These are phyloP conservation scores for Nothoprocta perdicaria DNA, from an alignment of 2,113 vertebrate species.

Conservation along the genomic window DNA sequence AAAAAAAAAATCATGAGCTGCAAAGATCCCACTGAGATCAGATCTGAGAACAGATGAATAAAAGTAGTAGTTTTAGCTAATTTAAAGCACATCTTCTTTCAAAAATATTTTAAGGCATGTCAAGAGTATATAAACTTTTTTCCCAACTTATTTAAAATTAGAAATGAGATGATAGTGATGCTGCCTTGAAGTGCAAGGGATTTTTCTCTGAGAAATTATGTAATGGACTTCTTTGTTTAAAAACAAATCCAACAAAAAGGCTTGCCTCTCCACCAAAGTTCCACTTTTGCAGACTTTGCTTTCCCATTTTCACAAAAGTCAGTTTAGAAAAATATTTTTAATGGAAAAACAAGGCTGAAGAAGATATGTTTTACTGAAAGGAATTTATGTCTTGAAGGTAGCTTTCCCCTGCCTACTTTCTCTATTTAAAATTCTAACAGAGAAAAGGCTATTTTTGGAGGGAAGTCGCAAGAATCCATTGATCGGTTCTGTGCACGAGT, in stretches of 20 bases:
- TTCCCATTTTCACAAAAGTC: background rate
- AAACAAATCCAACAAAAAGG: background rate
- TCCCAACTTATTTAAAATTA: background rate
- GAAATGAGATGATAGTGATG: background rate
- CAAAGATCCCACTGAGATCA: background rate
- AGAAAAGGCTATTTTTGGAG: background rate
- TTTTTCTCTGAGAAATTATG: background rate
- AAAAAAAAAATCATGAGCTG: background rate
- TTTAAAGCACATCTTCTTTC: background rate
- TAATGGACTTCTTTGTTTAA: background rate
- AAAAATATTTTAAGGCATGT: background rate
- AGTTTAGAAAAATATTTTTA: background rate
- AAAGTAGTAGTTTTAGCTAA: background rate
- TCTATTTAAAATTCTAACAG: background rate
- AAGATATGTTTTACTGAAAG: background rate
- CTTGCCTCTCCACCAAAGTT: background rate
- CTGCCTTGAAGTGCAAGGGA: background rate
- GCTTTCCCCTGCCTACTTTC: background rate
- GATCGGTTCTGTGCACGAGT: background rate
- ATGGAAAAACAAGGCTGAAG: background rate
- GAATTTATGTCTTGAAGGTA: background rate
- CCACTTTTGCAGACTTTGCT: background rate
- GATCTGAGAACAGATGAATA: background rate
- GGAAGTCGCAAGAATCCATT: background rate
- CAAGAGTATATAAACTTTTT: background rate